Conservation (phyloP, 2,797 vertebrate genomes). For the Neosalanx taihuensis region DNA sequence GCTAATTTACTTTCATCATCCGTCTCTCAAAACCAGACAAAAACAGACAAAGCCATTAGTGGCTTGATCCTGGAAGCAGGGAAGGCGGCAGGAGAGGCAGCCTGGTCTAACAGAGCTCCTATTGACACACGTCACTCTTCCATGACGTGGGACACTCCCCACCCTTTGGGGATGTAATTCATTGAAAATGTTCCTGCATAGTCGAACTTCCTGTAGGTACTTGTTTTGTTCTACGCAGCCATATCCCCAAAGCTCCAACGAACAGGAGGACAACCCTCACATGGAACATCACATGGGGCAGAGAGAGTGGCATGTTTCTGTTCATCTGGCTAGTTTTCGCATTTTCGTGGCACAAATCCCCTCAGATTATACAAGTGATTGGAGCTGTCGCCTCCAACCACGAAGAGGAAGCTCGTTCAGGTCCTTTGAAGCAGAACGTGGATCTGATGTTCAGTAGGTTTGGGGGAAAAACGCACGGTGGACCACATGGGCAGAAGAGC, state of each 20-base stretch:
- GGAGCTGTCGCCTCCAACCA: conserved; percentile 30
- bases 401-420: background rate
- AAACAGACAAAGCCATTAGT: conserved; percentile 8
- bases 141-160: no score
- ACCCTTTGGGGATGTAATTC: background rate
- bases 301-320: conserved; percentile 16
- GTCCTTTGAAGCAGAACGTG: no score
- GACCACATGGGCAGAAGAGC: no score
- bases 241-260: conserved; percentile 41
- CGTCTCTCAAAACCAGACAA: background rate
- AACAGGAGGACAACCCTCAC: conserved; percentile 37
- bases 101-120: background rate
- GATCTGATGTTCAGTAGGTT: no score
- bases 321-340: conserved; percentile 38
- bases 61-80: background rate
- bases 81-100: background rate
- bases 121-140: background rate
- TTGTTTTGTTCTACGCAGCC: conserved; percentile 35
- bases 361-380: conserved; percentile 37
- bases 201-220: no score
- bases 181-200: no score
- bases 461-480: no score
- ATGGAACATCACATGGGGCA: conserved; percentile 27
- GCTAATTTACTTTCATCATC: conserved; percentile 9
- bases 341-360: conserved; percentile 31